phyloP scores from a whole-genome alignment of 2,888 invertebrate species.

The Pasiphila rectangulata region DNA sequence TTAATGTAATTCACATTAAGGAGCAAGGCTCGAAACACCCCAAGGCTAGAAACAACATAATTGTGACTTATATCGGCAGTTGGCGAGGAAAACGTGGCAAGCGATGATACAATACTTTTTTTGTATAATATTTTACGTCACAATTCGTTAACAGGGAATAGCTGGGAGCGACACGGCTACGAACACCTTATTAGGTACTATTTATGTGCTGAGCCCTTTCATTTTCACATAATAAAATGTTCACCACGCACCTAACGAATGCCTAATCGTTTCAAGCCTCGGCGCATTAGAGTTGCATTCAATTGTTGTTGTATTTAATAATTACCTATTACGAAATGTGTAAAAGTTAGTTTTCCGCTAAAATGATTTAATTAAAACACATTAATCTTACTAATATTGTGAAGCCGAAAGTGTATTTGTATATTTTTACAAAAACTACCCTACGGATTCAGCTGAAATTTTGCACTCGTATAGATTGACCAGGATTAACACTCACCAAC shows the following conservation, averaged over 20 bases:
- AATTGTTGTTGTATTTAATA: no score
- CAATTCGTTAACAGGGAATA: not conserved
- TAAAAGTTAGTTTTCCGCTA: no score
- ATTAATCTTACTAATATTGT: no score
- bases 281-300: no score
- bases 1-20: slow-evolving; percentile 4
- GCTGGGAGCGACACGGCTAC: slow-evolving; percentile 2
- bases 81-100: slow-evolving; percentile 10
- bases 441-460: no score
- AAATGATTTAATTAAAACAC: no score
- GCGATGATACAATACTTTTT: slow-evolving; percentile 13
- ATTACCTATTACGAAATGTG: no score
- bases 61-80: slow-evolving; percentile 15
- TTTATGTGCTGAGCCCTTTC: not conserved
- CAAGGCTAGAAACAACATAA: slow-evolving; percentile 12
- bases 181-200: slow-evolving; percentile 5
- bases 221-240: slow-evolving; percentile 3
- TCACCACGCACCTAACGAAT: not conserved
- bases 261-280: not conserved
- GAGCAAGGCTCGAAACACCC: slow-evolving; percentile 7
- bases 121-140: not conserved
- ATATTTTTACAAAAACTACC: no score
- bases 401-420: no score
- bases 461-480: no score
- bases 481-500: no score